Percentiles rank a stretch among this genome's conserved stretches.
Conservation (phyloP, 2,113 vertebrate genomes). For the Grammomys dolichurus region DNA sequence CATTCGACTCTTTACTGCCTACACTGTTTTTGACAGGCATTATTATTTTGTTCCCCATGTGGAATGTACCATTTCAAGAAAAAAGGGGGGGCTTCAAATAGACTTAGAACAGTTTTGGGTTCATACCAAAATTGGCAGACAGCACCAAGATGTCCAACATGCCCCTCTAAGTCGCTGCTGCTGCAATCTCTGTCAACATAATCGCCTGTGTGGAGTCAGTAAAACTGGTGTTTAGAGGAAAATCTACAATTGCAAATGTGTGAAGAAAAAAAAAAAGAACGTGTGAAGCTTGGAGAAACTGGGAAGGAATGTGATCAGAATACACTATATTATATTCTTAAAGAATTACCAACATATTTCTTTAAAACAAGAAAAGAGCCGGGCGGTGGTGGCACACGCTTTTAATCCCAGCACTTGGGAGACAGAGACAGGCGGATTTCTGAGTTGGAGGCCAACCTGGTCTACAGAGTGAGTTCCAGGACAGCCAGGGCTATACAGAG, state of each 20-base stretch:
- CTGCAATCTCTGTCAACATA: fast-evolving
- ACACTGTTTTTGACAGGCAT: neutral
- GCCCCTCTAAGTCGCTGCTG: neutral
- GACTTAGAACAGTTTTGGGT: neutral
- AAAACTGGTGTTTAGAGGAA: neutral
- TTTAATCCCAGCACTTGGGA: no score
- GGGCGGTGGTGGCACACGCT: no score
- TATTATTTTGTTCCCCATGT: neutral
- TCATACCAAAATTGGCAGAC: neutral
- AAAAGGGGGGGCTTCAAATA: neutral
- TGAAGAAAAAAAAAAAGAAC: neutral
- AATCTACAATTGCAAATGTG: neutral
- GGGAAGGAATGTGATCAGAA: neutral
- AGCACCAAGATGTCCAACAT: neutral
- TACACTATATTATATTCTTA: neutral
- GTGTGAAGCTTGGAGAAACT: neutral
- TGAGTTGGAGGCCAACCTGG: no score
- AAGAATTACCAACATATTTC: neutral
- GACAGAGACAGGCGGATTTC: no score
- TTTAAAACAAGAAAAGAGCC: neutral
- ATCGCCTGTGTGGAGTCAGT: neutral
- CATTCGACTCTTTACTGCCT: neutral
- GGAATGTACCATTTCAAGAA: neutral
- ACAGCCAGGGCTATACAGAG: no score
- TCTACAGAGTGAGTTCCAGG: no score